Evolutionary conservation across 2,797 vertebrate genomes (phyloP).

Genomic region (Rhinichthys osculus): DNA sequence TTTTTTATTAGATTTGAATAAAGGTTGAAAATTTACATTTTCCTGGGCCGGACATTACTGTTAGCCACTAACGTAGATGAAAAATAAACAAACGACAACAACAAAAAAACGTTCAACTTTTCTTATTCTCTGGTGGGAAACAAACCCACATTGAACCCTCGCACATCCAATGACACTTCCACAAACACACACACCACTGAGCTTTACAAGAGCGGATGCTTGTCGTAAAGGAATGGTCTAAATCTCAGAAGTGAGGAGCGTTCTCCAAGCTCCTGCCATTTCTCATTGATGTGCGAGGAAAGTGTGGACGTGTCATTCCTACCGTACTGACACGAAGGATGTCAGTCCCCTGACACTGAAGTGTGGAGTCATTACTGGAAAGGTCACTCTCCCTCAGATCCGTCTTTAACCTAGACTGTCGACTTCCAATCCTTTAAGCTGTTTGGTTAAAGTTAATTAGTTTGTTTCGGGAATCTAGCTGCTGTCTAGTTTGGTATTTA

Average conservation of each 20-base stretch:
- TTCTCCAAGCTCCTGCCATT: constrained; percentile 36
- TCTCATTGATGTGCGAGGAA: constrained; percentile 54
- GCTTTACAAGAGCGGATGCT: constrained; percentile 3
- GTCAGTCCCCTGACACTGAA: constrained; percentile 48
- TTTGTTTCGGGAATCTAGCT: constrained; percentile 28
- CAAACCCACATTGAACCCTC: not conserved
- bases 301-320: constrained; percentile 44
- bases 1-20: not conserved
- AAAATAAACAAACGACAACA: not conserved
- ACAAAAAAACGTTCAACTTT: not conserved
- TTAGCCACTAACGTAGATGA: not conserved
- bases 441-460: constrained; percentile 33
- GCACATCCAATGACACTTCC: constrained; percentile 1
- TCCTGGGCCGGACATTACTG: not conserved
- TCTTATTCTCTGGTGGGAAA: not conserved
- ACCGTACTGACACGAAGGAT: constrained; percentile 21
- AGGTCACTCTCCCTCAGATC: constrained; percentile 51
- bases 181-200: not conserved
- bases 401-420: constrained; percentile 29
- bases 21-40: not conserved
- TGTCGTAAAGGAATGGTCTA: not conserved
- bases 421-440: constrained; percentile 34
- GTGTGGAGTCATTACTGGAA: constrained; percentile 55
- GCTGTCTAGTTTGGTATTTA: constrained; percentile 33
- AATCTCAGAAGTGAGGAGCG: constrained; percentile 2